phyloP scores from a whole-genome alignment of 1,140 invertebrate genomes.

The Lepidurus couesii region DNA sequence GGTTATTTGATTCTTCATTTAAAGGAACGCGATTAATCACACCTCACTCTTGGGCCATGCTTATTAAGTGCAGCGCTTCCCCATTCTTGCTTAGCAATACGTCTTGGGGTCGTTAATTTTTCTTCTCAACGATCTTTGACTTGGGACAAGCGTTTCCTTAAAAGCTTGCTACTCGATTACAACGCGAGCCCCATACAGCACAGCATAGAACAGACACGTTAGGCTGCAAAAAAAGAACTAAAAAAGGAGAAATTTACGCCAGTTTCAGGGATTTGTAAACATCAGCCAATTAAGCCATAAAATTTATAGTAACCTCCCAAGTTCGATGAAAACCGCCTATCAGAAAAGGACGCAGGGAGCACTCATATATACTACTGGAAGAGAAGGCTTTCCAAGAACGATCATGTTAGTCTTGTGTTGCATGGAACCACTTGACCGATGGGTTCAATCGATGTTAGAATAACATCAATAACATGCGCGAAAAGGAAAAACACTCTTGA shows the following conservation, averaged over 20 bases:
- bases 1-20: neutral
- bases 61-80: neutral
- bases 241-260: neutral
- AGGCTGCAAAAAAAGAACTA: neutral
- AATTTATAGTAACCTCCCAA: slow-evolving; percentile 19
- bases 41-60: slow-evolving; percentile 8
- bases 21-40: neutral
- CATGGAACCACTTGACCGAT: too few species aligned
- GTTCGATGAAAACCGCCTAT: neutral
- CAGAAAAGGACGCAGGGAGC: neutral
- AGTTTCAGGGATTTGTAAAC: neutral
- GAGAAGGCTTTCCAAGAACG: neutral
- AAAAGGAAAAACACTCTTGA: too few species aligned
- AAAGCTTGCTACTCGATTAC: slow-evolving; percentile 14
- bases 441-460: too few species aligned
- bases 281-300: slow-evolving; percentile 11
- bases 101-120: slow-evolving; percentile 11
- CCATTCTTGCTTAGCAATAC: neutral
- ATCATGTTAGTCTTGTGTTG: neutral
- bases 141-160: neutral
- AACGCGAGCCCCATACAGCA: neutral
- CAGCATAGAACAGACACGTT: neutral
- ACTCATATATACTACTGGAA: neutral
- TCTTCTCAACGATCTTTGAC: slow-evolving; percentile 12
- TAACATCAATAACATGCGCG: too few species aligned